Base-by-base conservation (phyloP, 1,140 invertebrate species). In the Campodea augens region DNA sequence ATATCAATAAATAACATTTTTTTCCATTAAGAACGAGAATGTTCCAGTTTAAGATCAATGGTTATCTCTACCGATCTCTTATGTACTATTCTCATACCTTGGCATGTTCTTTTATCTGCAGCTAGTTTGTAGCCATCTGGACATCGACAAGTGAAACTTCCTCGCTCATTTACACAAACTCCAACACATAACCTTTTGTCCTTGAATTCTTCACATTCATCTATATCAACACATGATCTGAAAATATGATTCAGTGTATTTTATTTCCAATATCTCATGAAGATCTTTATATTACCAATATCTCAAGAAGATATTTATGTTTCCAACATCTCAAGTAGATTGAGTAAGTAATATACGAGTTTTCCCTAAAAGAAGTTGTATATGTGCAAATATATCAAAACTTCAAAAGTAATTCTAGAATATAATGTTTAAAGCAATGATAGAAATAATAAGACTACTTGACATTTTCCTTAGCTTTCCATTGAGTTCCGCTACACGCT, bases 131-230 rank as follows among this genome's bases (percentile, higher is more conserved):
- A 96, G 0, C 90, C 90, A 2, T 71, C 60, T 0, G 90, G 90
- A 64, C 91, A 96, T 10, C 68, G 63, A 61, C 91, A 97, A 37
- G 66, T 65, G 59, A 84, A 97, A 32, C 81, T 85, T 3, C 92
- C 92, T 0, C 78, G 76, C 1, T 75, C 74, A 57, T 97, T 97
- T 5, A 81, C 68, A 59, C 89, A 93, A n/a, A 73, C 67, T 0
- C 89, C 88, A 45, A 81, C 70, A 56, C 88, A 92, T 1, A 88
- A 57, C 41, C 74, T 72, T 41, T 74, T 67, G 3, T 72, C 69
- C 51, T 75, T 74, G 24, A 74, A 75, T 50, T 78, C 70, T 43
- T 70, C 67, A 57, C 90, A 96, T 59, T 96, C 90, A 59, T 96
- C 77, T 24, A 93, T 70, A 57, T 95, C 90, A 49, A 67, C 64